A percentile compares a stretch with the other conserved stretches of the same genome.
These are phyloP conservation scores for Gallirallus australis DNA, from an alignment of 2,797 vertebrate genomes.

Conservation along the genomic window DNA sequence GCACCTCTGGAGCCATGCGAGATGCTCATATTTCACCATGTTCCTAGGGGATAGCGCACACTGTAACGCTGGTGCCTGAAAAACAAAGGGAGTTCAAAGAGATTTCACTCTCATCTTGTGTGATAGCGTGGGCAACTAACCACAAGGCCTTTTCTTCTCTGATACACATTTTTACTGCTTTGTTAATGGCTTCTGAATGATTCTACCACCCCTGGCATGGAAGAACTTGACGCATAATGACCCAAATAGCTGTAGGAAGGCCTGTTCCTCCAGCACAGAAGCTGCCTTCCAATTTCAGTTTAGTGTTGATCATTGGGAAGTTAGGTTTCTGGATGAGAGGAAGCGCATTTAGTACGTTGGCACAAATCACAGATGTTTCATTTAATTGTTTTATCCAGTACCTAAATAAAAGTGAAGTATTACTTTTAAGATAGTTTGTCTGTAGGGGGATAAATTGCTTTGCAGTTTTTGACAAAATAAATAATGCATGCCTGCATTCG, in stretches of 20 bases:
- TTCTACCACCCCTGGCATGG: not conserved
- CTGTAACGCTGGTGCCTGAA: not conserved
- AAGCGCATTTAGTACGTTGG: not conserved
- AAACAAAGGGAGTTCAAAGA: not conserved
- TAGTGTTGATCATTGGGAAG: not conserved
- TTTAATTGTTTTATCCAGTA: not conserved
- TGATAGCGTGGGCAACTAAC: not conserved
- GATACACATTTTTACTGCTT: not conserved
- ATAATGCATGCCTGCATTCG: accelerated
- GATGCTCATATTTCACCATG: not conserved
- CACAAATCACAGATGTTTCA: not conserved
- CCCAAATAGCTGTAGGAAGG: not conserved
- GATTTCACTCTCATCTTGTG: not conserved
- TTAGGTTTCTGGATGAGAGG: not conserved
- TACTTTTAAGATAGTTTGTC: not conserved
- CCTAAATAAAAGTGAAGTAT: not conserved
- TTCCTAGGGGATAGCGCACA: not conserved
- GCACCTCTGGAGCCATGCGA: not conserved
- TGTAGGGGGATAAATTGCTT: not conserved
- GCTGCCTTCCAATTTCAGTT: not conserved
- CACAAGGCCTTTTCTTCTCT: not conserved
- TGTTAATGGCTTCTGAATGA: not conserved
- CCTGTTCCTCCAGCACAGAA: not conserved
- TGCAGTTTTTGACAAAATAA: not conserved
- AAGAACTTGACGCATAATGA: not conserved